These are phyloP conservation scores for Ophiothrix spiculata DNA, from an alignment of 35 echinoderm and acorn worm species.

Conservation along the genomic window DNA sequence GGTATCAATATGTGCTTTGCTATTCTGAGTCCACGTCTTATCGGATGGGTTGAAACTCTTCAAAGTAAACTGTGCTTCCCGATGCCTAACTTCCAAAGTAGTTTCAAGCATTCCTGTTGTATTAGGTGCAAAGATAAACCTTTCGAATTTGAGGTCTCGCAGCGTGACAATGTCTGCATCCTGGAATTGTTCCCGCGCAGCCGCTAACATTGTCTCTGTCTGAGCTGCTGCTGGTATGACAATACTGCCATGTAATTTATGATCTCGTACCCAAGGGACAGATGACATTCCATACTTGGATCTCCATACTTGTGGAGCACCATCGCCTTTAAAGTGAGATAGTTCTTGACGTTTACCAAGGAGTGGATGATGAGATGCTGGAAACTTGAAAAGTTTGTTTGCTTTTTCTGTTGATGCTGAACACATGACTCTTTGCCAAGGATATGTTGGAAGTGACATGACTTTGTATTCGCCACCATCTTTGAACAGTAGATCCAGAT, in stretches of 20 bases:
- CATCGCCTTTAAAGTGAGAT: slow-evolving; percentile 69
- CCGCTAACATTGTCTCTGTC: slow-evolving; percentile 77
- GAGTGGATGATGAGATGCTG: slow-evolving; percentile 70
- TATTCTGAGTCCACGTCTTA: slow-evolving; percentile 65
- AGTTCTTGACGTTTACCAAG: slow-evolving; percentile 70
- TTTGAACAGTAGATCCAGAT: slow-evolving; percentile 65
- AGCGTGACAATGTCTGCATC: slow-evolving; percentile 52
- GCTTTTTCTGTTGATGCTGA: slow-evolving; percentile 65
- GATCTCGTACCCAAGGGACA: slow-evolving; percentile 91
- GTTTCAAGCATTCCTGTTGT: slow-evolving; percentile 70
- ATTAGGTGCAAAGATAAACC: slow-evolving; percentile 81
- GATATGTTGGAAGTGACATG: slow-evolving; percentile 81
- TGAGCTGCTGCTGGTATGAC: slow-evolving; percentile 95
- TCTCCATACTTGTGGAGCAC: slow-evolving; percentile 73
- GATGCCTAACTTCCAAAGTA: slow-evolving; percentile 49
- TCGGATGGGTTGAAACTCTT: slow-evolving; percentile 71
- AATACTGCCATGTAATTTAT: slow-evolving; percentile 87
- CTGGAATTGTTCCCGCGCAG: slow-evolving; percentile 38
- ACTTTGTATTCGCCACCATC: slow-evolving; percentile 63
- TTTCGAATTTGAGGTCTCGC: slow-evolving; percentile 79
- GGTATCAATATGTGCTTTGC: slow-evolving; percentile 72
- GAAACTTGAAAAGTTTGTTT: slow-evolving; percentile 78
- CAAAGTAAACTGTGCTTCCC: slow-evolving; percentile 76
- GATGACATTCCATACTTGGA: slow-evolving; percentile 53
- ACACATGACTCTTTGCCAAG: slow-evolving; percentile 90